Conservation (phyloP, 1,140 invertebrate species). For the Drosophila pseudoobscura region DNA sequence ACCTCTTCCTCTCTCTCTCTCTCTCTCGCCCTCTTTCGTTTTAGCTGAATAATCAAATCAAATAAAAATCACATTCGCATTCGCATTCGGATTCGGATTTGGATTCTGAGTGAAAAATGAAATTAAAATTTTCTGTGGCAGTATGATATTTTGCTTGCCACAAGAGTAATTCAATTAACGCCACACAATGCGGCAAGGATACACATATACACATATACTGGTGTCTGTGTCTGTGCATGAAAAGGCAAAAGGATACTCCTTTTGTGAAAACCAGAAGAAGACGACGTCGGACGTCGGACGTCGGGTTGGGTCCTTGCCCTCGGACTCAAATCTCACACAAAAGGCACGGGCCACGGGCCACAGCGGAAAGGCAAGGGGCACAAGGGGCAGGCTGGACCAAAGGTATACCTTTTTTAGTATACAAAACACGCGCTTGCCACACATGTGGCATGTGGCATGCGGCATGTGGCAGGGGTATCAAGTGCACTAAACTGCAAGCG, state of each 20-base stretch:
- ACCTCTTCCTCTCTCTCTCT: conserved; percentile 8
- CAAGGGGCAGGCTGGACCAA: conserved; percentile 35
- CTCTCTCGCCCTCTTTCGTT: too few relatives aligned
- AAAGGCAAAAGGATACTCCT: conserved; percentile 22
- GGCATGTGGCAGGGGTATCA: conserved; percentile 45
- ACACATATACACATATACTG: conserved; percentile 12
- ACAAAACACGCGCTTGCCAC: conserved; percentile 64
- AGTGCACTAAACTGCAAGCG: conserved; percentile 77
- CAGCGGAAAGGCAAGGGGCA: conserved; percentile 25
- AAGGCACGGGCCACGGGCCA: conserved; percentile 4
- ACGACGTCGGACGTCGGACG: background rate
- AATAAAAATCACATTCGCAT: conserved; percentile 10
- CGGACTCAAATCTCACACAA: conserved; percentile 37
- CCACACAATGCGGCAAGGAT: conserved; percentile 63
- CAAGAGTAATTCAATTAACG: conserved; percentile 74
- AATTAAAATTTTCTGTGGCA: conserved; percentile 63
- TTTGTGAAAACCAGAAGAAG: conserved; percentile 56
- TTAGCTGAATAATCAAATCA: conserved; percentile 43
- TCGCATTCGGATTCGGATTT: conserved; percentile 13
- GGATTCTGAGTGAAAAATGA: conserved; percentile 38
- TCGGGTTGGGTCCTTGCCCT: conserved; percentile 68
- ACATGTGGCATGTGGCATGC: conserved; percentile 20
- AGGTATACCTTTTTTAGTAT: conserved; percentile 60
- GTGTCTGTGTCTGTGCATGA: background rate
- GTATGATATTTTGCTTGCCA: conserved; percentile 40